phyloP scores from a whole-genome alignment of 2,113 vertebrate species.

The Eurypyga helias region DNA sequence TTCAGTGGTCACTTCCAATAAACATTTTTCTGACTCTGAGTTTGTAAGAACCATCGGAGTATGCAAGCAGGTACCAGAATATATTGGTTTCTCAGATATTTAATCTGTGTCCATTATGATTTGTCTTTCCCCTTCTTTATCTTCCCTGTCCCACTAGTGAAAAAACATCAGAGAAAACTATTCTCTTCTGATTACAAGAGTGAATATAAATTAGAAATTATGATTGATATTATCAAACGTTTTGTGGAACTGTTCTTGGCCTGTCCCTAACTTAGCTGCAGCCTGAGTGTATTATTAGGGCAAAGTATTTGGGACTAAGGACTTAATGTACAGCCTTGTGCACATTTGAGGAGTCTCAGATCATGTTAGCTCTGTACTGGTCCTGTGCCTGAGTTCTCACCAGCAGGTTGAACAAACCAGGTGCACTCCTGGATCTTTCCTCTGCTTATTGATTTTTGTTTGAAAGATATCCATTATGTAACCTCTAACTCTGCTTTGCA shows the following conservation, averaged over 20 bases:
- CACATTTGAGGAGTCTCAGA: not conserved
- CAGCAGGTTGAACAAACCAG: not conserved
- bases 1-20: not conserved
- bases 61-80: not conserved
- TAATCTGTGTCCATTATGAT: not conserved
- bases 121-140: not conserved
- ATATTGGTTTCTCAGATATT: not conserved
- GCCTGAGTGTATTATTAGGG: not conserved
- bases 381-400: not conserved
- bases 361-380: not conserved
- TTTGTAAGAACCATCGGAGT: not conserved
- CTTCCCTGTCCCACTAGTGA: not conserved
- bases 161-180: not conserved
- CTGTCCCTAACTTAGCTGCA: not conserved
- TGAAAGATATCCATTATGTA: not conserved
- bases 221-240: not conserved
- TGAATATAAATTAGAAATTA: not conserved
- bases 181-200: not conserved
- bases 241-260: not conserved
- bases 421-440: not conserved
- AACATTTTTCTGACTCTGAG: not conserved
- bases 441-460: not conserved
- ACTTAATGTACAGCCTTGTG: rapidly evolving
- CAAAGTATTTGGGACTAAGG: not conserved
- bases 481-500: not conserved